Percentiles rank a stretch among this genome's conserved stretches.
Evolutionary conservation across 2,888 invertebrate species (phyloP).

Genomic region (Machimus atricapillus): DNA sequence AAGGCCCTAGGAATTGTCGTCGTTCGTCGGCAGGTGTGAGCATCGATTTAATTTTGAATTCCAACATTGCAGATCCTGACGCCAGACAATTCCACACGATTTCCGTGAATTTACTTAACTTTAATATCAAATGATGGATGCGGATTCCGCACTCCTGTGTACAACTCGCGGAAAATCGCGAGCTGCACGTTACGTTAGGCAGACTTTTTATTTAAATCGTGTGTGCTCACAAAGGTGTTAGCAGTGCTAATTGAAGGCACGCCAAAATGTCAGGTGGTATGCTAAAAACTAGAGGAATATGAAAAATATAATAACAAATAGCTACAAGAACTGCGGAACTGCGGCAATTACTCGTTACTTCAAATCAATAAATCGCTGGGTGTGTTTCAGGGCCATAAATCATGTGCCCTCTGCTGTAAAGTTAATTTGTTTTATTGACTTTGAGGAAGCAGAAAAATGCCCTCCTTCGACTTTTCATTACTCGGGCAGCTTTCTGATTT

Average conservation of each 20-base stretch:
- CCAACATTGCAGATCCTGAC: neutral
- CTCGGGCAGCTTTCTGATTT: neutral
- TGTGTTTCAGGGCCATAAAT: neutral
- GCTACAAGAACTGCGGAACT: neutral
- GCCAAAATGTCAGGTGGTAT: neutral
- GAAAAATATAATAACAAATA: neutral
- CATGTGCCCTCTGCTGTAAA: neutral
- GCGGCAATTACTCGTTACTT: neutral
- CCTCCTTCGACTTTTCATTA: neutral
- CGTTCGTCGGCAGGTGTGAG: neutral
- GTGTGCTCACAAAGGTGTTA: neutral
- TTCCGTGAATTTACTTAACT: neutral
- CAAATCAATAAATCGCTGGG: neutral
- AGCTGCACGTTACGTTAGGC: no score
- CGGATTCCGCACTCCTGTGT: neutral
- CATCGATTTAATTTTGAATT: conserved; percentile 7
- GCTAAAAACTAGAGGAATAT: neutral
- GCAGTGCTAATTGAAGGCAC: neutral
- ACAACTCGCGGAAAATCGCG: neutral
- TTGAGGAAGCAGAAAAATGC: neutral
- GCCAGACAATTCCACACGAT: neutral
- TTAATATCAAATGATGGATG: conserved; percentile 1
- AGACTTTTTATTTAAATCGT: neutral
- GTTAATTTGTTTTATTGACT: neutral
- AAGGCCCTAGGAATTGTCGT: neutral